Base-by-base conservation (phyloP, 2,888 invertebrate genomes). In the Prostheceraeus crozeri region DNA sequence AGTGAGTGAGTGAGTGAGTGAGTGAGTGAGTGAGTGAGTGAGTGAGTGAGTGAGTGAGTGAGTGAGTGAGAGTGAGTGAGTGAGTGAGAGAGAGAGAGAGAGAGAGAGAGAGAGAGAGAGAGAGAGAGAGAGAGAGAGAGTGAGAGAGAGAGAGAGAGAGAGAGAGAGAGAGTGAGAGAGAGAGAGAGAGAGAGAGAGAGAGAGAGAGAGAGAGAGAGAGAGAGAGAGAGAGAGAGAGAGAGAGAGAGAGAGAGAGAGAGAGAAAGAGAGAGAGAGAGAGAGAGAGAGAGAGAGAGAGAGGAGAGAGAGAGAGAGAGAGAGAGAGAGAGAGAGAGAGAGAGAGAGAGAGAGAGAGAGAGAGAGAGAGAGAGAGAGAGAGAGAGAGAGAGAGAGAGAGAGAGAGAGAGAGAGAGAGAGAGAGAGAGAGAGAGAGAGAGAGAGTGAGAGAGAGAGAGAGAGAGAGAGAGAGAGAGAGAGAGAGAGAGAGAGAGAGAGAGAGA, bases 1-100 rank as follows among this genome's bases (percentile, higher is more conserved):
- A 58, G 56, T 45, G 30, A 57, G 55, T 56, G 60, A 57, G 46
- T 54, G 54, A 57, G 55, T 46, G 46, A 30, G 60, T 46, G 56
- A 28, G 30, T 46, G 31, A 57, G 45, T 56, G 60, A 58, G 56
- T 46, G 56, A 58, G 56, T 55, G 55, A 27, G 30, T 57, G 60
- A 58, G 56, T 46, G 60, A 58, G 56, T 46, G 60, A 35, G 60
- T 31, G 60, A 35, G 40, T 46, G 55, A 35, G 55, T 40, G 55
- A 33, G 45, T 30, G 60, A 57, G 55, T 30, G 51, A 45, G 55
- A 10, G 10, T 55, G 57, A 46, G 60, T 35, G 48, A 33, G 33
- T 10, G 33, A 33, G 33, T 10, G 33, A 33, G 33, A 33, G 33
- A 33, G 33, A 33, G 33, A 33, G 33, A 33, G 33, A 33, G 33